Evolutionary conservation across 1,140 invertebrate genomes (phyloP), one percentile per base, ranked within the genome.

Genomic region (Drosophila persimilis): DNA sequence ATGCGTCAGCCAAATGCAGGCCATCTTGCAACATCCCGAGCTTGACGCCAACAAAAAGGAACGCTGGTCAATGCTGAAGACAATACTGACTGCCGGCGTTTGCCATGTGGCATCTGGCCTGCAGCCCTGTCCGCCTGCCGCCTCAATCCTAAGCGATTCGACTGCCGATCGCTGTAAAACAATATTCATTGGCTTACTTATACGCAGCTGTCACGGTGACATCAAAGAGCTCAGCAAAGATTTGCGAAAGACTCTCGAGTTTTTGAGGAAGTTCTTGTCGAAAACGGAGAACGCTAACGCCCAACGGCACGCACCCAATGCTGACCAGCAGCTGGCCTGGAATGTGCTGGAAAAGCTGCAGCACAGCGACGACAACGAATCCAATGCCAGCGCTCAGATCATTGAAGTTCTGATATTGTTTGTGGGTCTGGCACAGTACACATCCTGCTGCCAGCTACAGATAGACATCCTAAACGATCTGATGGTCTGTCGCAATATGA

Each of bases 371-470:
- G n/a, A 51, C 55, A 17, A 71, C 3, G 47, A 63, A 0, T 22
- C 63, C 0, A 35, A 66, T 7, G 2, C 22, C 2, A 26, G 77
- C 1, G 55, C 43, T 0, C 62, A 69, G 13, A 31, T 60, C 6
- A 77, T 88, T 2, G 65, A 88, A 63, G 69, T 65, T 2, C 26
- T 86, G 0, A 75, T 81, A 6, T 17, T 86, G 9, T 77, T 81
- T 8, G 26, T 88, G 3, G 66, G 58, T 0, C 13, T 86, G 43
- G 59, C 73, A 5, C 45, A 64, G 29, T 52, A 53, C n/a, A 69
- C 65, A 0, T 56, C 45, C 17, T 64, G 47, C 3, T 73, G 1
- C 17, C 58, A 1, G 41, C 59, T 0, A 41, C 48, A 0, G 31
- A 31, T 9, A 26, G 72, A 0, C 2, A 39, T 39, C 11, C 35